Percentiles rank a stretch among this genome's conserved stretches.
Conservation (phyloP, 2,113 vertebrate species). For the cattle (Bos taurus) region ARS-UCD2.0 NC_037349.1:57602001-57602500, state of each 20-base stretch:
- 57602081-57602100: not conserved
- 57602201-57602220: not conserved
- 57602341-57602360: not conserved
- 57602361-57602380: not conserved
- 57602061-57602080: not conserved
- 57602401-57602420: not conserved
- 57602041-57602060: not conserved
- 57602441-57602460: constrained; percentile 26
- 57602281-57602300: not conserved
- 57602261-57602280: not conserved
- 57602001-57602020: not conserved
- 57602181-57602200: not conserved
- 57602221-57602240: not conserved
- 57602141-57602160: not conserved
- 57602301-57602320: not conserved
- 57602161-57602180: not conserved
- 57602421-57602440: not conserved
- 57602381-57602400: not conserved
- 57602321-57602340: not conserved
- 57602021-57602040: not conserved
- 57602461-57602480: not conserved
- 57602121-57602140: not conserved
- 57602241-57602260: not conserved
- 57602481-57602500: not conserved
- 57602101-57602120: not conserved